Evolutionary conservation across 2,113 vertebrate species (phyloP).

Genomic region (Otus sunia): DNA sequence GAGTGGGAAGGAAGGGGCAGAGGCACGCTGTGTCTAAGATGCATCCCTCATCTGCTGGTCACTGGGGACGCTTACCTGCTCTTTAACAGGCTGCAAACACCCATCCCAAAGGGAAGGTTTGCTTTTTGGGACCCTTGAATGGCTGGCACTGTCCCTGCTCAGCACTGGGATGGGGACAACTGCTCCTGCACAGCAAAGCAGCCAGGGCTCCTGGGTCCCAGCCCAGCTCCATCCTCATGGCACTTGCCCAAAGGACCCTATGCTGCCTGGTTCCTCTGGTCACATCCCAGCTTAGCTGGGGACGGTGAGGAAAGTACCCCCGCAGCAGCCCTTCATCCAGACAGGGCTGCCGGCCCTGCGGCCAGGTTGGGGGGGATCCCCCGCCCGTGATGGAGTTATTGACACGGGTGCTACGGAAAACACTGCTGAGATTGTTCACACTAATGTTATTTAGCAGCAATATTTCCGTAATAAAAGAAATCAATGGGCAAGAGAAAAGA

Average conservation of each 20-base stretch:
- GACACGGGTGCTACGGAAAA: slow-evolving; percentile 54
- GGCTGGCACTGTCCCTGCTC: neutral
- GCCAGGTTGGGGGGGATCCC: neutral
- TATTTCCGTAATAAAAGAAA: slow-evolving; percentile 78
- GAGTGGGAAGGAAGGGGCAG: neutral
- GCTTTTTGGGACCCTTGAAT: neutral
- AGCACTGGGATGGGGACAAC: neutral
- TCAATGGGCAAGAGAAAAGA: slow-evolving; percentile 76
- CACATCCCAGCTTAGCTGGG: neutral
- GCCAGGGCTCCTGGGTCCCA: neutral
- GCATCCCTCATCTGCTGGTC: neutral
- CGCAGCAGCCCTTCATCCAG: neutral
- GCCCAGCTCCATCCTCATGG: fast-evolving
- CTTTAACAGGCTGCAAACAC: neutral
- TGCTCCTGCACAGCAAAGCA: neutral
- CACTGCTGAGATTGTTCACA: slow-evolving; percentile 74
- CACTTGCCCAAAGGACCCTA: neutral
- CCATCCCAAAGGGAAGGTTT: neutral
- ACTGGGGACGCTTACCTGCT: neutral
- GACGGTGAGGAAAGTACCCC: neutral
- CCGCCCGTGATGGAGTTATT: slow-evolving; percentile 27
- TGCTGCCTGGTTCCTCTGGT: neutral
- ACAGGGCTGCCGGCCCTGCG: fast-evolving
- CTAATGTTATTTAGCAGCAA: slow-evolving; percentile 80
- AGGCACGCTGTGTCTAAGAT: neutral